Evolutionary conservation across 2,888 invertebrate genomes (phyloP).

Genomic region (Dysmachus trigonus): DNA sequence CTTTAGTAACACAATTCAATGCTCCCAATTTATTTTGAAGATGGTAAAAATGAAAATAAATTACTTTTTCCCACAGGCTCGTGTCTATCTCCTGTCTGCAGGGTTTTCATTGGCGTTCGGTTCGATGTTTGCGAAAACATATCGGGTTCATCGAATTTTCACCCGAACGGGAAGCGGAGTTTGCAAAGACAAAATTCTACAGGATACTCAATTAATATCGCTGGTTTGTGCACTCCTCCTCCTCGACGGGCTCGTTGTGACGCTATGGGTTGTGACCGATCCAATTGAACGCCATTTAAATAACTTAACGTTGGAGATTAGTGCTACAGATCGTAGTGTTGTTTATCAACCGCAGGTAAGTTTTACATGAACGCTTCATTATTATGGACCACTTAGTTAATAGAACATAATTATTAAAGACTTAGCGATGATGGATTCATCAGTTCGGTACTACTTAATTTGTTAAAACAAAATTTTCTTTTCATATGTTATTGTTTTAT

Average conservation of each 20-base stretch:
- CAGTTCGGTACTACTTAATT: no score
- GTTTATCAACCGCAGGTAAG: constrained; percentile 86
- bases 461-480: no score
- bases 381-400: no score
- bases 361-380: background rate
- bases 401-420: no score
- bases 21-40: background rate
- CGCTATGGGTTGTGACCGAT: constrained; percentile 85
- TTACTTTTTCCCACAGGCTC: constrained; percentile 69
- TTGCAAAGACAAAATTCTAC: constrained; percentile 88
- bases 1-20: background rate
- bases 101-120: constrained; percentile 93
- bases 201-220: constrained; percentile 88
- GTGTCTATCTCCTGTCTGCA: constrained; percentile 87
- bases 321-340: constrained; percentile 78
- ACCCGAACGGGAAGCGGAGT: constrained; percentile 84
- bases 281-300: constrained; percentile 87
- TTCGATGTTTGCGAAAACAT: constrained; percentile 95
- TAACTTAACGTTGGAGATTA: constrained; percentile 83
- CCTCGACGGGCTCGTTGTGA: constrained; percentile 84
- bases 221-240: constrained; percentile 83
- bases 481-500: no score
- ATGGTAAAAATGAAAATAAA: background rate
- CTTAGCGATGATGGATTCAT: no score
- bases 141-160: constrained; percentile 90